Evolutionary conservation across 2,113 vertebrate genomes (phyloP), one percentile per base, ranked within the genome.

Genomic region (Heterotis niloticus): DNA sequence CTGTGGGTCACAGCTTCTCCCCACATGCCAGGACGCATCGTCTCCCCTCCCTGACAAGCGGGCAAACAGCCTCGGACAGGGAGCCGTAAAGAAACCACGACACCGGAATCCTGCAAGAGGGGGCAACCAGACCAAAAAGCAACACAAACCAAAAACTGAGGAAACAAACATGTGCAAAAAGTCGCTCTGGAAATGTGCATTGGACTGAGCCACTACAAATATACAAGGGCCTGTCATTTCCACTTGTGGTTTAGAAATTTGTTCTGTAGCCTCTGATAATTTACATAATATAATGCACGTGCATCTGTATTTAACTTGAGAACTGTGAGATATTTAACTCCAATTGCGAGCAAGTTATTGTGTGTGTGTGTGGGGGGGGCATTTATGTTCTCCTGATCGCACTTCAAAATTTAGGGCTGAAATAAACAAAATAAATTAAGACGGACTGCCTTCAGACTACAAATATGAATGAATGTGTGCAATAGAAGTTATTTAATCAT

Each of bases 391-490:
- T n/a, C n/a, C n/a, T n/a, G 86, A 87, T 85, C 88, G 84, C 81
- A 70, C 79, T 79, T 84, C 81, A 82, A 78, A 83, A 78, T 72
- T 72, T 83, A 75, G 59, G 78, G 77, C 78, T 65, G 81, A 86
- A 85, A 84, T 83, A 78, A 81, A 77, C 82, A 85, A 78, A 76
- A 81, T 82, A 85, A 82, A 87, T 89, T 87, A 82, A 85, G 76
- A 68, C 7, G 64, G 70, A 57, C 20, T 86, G 87, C 84, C 87
- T 4, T 75, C 78, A 74, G 88, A 83, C n/a, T 80, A 69, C 72
- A 85, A 83, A 44, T 44, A 4, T 7, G 3, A 44, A 7, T 44
- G 34, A n/a, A n/a, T 44, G 34, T 44, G 23, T 16, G 20, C 54
- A 17, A 20, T 56, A 52, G 57, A 17, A 62, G 14, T 62, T 17